Base-by-base conservation (phyloP, 2,113 vertebrate genomes). In the Callopanchax toddi region DNA sequence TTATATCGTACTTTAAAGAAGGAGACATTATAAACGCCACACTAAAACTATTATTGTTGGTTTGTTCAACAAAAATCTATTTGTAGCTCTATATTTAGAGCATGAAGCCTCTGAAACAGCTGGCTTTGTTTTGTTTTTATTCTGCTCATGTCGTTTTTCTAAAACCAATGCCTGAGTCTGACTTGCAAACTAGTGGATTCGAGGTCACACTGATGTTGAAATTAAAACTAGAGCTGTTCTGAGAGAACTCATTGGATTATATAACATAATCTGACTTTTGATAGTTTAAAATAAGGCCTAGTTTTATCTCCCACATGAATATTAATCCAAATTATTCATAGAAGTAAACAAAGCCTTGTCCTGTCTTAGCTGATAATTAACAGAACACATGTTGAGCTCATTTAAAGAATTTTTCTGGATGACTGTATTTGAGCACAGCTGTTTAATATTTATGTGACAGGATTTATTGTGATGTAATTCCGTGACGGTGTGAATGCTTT, bases 271-370 rank as follows among this genome's bases (percentile, higher is more conserved):
- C n/a, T 32, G 60, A 58, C 67, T 70, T 54, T 50, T 82, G 62
- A 67, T 77, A 49, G 80, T 78, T 34, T 68, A 8, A 79, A 71
- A 69, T 56, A 76, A 78, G 57, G 59, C 74, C n/a, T 68, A 55
- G 53, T 46, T 71, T 45, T 57, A 62, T 70, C 23, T 51, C 69
- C 58, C 36, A 11, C 6, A 54, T 77, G 79, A 67, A 49, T 64
- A 60, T 55, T 82, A 74, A 65, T 55, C 57, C 54, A 42, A 74
- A 79, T 76, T 78, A 77, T 85, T 81, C 77, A 77, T 52, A 71
- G 57, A 66, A n/a, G 71, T 66, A 83, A 88, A 78, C 55, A 83
- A 81, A 76, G 54, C 74, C 53, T 61, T 32, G 64, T 58, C 61
- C 71, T 58, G 76, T 73, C 86, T 81, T 18, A 58, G 61, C 39